A percentile compares a stretch with the other conserved stretches of the same genome.
Evolutionary conservation across 2,888 invertebrate genomes (phyloP).

Genomic region (Nemapogon koenigi): DNA sequence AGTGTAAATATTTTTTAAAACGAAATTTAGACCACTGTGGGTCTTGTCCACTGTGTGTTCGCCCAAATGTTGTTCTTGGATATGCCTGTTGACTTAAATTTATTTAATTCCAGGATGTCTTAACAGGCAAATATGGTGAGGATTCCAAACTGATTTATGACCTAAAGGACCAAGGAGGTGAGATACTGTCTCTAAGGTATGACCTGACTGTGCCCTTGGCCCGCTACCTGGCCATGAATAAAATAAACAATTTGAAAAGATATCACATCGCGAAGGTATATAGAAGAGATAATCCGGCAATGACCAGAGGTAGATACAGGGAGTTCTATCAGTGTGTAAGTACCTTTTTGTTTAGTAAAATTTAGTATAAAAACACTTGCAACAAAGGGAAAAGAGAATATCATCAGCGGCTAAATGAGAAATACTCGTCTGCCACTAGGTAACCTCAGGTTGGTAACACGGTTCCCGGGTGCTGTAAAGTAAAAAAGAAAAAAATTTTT

Average conservation of each 20-base stretch:
- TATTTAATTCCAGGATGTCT: constrained; percentile 75
- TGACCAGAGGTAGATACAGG: constrained; percentile 93
- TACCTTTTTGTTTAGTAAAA: constrained; percentile 22
- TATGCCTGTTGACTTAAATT: no score
- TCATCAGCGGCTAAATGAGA: no score
- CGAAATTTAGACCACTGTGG: no score
- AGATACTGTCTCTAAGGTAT: constrained; percentile 93
- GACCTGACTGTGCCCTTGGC: constrained; percentile 99
- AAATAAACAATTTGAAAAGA: constrained; percentile 90
- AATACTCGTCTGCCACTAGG: no score
- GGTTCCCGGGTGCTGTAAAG: no score
- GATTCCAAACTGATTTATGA: constrained; percentile 99
- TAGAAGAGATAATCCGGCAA: constrained; percentile 95
- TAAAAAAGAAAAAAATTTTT: no score
- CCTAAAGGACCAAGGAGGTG: constrained; percentile 97
- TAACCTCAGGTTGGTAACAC: no score
- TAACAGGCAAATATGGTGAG: constrained; percentile 99
- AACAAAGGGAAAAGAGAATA: no score
- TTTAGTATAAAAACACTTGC: constrained; percentile 3
- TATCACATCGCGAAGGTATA: constrained; percentile 99
- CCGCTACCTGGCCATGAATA: constrained; percentile 97
- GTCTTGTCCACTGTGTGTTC: no score
- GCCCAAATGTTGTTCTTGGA: no score
- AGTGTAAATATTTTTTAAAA: no score
- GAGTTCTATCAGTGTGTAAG: constrained; percentile 99